Evolutionary conservation across 2,113 vertebrate genomes (phyloP).

Genomic region (Geococcyx californianus): DNA sequence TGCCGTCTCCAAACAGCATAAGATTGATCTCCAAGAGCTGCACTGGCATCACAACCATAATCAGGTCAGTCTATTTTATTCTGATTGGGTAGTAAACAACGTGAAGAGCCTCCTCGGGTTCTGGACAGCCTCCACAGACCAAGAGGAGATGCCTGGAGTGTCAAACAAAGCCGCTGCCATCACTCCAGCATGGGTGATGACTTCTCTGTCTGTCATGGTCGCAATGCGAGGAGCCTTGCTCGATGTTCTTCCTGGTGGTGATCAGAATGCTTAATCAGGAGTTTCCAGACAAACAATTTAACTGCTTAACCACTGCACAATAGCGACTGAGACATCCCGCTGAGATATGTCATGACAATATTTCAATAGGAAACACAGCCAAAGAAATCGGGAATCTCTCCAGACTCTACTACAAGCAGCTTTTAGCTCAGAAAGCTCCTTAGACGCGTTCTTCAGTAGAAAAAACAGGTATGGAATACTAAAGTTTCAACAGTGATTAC

Average conservation of each 20-base stretch:
- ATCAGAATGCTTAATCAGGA: neutral
- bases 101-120: fast-evolving
- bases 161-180: neutral
- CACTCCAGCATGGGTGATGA: neutral
- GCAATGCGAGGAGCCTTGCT: neutral
- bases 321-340: neutral
- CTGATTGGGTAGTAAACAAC: neutral
- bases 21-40: neutral
- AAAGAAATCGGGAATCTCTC: neutral
- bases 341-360: neutral
- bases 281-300: neutral
- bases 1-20: neutral
- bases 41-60: neutral
- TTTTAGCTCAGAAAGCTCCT: neutral
- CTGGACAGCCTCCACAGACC: neutral
- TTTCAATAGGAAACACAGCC: neutral
- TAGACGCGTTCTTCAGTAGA: neutral
- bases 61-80: neutral
- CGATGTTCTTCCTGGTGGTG: neutral
- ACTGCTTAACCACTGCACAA: neutral
- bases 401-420: neutral
- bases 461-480: neutral
- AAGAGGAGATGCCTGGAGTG: fast-evolving
- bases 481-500: neutral
- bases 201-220: neutral